Conservation (phyloP, 2,888 invertebrate genomes). For the Andrena bicolor region DNA sequence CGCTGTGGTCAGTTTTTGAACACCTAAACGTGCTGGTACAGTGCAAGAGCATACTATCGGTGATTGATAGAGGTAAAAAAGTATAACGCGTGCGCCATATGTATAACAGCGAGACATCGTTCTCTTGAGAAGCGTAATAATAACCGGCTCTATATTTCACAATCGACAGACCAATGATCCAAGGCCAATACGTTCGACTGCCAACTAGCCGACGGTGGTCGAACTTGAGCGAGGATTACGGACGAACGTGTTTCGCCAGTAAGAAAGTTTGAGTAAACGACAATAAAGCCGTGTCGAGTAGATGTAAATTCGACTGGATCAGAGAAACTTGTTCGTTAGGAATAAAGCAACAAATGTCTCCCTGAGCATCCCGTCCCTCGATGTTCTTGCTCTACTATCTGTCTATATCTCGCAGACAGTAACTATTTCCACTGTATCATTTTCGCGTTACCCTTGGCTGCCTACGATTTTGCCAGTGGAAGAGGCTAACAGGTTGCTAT, state of each 20-base stretch:
- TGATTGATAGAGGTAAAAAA: conserved; percentile 50
- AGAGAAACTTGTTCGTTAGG: background rate
- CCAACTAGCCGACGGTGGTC: conserved; percentile 35
- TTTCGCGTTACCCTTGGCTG: background rate
- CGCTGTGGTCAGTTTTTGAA: no score
- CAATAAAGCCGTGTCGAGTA: background rate
- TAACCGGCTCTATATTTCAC: conserved; percentile 48
- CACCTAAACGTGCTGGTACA: background rate
- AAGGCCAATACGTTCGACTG: conserved; percentile 31
- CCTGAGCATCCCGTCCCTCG: background rate
- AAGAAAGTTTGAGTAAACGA: conserved; percentile 1
- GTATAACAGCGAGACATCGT: conserved; percentile 16
- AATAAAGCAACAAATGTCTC: background rate
- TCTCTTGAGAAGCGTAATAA: conserved; percentile 42
- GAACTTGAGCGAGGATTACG: conserved; percentile 43
- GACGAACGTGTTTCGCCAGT: background rate
- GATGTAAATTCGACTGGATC: background rate
- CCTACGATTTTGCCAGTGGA: background rate
- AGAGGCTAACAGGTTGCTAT: background rate
- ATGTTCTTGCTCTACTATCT: no score
- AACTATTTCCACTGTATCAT: background rate
- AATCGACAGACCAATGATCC: conserved; percentile 42
- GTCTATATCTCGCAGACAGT: no score
- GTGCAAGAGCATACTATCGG: conserved; percentile 36
- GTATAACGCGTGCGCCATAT: conserved; percentile 22